Base-by-base conservation (phyloP, 2,888 invertebrate genomes). In the Pseudolycoriella hygida region DNA sequence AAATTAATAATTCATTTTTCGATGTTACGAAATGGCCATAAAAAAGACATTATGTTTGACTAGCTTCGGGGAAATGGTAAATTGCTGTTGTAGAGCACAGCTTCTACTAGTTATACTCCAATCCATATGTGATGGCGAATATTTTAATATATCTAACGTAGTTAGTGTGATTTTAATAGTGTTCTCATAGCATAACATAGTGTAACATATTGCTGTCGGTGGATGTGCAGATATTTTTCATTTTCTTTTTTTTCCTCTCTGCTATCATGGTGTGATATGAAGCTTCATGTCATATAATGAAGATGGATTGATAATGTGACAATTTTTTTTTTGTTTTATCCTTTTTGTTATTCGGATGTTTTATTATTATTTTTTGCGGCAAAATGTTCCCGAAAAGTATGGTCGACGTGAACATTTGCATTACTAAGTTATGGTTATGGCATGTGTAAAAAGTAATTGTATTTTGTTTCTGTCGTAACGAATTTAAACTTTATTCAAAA, bases 1-100 rank as follows among this genome's bases (percentile, higher is more conserved):
- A 25, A 25, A 41, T 41, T 41, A 41, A 41, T 41, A 41, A 41
- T 41, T 41, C 25, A 41, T 19, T 41, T 41, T 41, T 41, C 41
- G 41, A 41, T 41, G 41, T 25, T 41, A 25, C 15, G 25, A 41
- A 41, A 41, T 25, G 41, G 14, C 18, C 41, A 41, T 41, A 41
- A 41, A 41, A 40, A 41, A 41, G 14, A 41, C 41, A 41, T 41
- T 25, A 41, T 41, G 18, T 20, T 41, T 41, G 39, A 39, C 39
- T 39, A 37, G 37, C 37, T 12, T 37, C 15, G 37, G n/a, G 15
- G 37, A 37, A 37, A 37, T 12, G n/a, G 15, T 37, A 14, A 37
- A 37, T 37, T 12, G 37, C 4, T 37, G 37, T 37, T 37, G 37
- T 37, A 37, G n/a, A 37, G 11, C 37, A 37, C n/a, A 12, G 17